Evolutionary conservation across 2,113 vertebrate genomes (phyloP).

Genomic region (Genyomyrus donnyi): DNA sequence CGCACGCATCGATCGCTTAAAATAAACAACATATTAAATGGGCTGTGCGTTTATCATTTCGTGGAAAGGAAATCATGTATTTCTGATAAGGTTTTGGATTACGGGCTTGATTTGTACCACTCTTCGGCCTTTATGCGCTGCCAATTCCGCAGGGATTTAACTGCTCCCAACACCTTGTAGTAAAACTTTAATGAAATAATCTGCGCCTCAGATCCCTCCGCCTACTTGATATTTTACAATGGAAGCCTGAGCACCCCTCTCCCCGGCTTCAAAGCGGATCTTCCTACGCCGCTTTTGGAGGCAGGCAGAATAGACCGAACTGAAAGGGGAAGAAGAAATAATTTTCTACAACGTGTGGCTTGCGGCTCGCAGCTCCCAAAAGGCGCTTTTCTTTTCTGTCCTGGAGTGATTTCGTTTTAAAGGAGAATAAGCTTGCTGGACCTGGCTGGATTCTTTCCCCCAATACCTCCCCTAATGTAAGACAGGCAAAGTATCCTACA

Average conservation of each 20-base stretch:
- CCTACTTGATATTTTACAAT: constrained; percentile 48
- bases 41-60: background rate
- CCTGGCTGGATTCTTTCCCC: constrained; percentile 20
- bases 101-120: background rate
- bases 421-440: constrained; percentile 17
- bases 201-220: constrained; percentile 66
- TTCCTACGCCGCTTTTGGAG: constrained; percentile 48
- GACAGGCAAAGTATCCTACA: constrained; percentile 38
- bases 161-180: constrained; percentile 45
- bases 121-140: background rate
- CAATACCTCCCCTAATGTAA: constrained; percentile 45
- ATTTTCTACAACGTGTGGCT: constrained; percentile 15
- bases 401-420: constrained; percentile 6
- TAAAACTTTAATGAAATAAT: constrained; percentile 62
- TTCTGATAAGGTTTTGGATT: background rate
- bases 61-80: background rate
- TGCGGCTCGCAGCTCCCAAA: constrained; percentile 8
- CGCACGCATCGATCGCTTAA: background rate
- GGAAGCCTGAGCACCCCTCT: constrained; percentile 49
- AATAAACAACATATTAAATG: background rate
- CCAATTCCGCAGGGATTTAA: constrained; percentile 45
- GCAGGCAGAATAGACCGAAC: constrained; percentile 30
- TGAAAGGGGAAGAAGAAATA: constrained; percentile 20
- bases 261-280: constrained; percentile 25
- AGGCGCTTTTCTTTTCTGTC: constrained; percentile 1